Percentiles rank a stretch among this genome's conserved stretches.
phyloP scores from a whole-genome alignment of 1,140 invertebrate genomes.

The Colletes gigas region DNA sequence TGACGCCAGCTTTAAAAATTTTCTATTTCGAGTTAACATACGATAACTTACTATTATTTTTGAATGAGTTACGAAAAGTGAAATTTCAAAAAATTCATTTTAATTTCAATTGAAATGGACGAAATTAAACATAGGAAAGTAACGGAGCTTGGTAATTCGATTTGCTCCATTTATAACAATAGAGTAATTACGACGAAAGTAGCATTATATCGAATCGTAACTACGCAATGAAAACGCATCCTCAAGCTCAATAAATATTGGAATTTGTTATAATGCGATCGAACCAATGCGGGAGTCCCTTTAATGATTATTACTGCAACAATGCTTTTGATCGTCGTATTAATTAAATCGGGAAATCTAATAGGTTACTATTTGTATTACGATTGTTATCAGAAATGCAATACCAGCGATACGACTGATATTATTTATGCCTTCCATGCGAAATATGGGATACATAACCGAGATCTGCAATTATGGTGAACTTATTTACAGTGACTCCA shows the following conservation, averaged over 20 bases:
- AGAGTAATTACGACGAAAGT: background rate
- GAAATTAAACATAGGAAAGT: no score
- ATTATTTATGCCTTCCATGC: background rate
- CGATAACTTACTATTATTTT: no score
- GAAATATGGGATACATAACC: no score
- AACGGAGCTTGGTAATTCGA: background rate
- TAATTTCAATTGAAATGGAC: no score
- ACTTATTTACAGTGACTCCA: background rate
- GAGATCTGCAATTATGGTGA: background rate
- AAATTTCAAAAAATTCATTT: no score
- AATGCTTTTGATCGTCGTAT: constrained; percentile 35
- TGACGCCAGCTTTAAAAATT: no score
- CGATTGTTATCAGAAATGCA: constrained; percentile 21
- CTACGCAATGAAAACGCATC: background rate
- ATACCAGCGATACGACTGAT: constrained; percentile 21
- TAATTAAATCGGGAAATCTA: constrained; percentile 36
- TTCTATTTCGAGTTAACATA: no score
- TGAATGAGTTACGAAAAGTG: no score
- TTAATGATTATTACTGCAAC: constrained; percentile 4
- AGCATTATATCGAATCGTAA: background rate
- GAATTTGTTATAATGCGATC: constrained; percentile 30
- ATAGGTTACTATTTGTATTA: constrained; percentile 19
- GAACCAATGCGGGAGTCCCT: background rate
- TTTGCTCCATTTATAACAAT: no score
- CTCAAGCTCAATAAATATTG: background rate